Conservation (phyloP, 2,113 vertebrate species). For the Strix uralensis region DNA sequence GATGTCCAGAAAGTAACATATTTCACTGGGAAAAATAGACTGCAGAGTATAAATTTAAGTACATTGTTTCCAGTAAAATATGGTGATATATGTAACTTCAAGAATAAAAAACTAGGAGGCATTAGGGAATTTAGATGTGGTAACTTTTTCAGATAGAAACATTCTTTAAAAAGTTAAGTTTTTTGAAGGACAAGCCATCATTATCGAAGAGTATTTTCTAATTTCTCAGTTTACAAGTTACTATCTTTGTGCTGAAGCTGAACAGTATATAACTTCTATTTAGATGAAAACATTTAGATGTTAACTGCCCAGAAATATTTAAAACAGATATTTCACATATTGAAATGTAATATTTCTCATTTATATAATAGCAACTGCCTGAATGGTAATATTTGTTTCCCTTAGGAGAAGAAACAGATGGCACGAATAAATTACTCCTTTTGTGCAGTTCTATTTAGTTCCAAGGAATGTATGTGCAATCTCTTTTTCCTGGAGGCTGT, state of each 20-base stretch:
- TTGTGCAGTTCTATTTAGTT: neutral
- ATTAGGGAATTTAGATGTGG: neutral
- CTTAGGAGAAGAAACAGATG: neutral
- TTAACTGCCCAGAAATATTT: neutral
- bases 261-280: neutral
- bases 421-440: rapidly evolving
- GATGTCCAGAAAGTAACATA: neutral
- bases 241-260: neutral
- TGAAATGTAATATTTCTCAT: neutral
- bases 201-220: neutral
- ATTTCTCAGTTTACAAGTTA: neutral
- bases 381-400: neutral
- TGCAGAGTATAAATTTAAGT: neutral
- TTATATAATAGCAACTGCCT: neutral
- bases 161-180: neutral
- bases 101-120: neutral
- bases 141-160: neutral
- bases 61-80: neutral
- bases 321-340: neutral
- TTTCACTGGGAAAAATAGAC: neutral
- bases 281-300: neutral
- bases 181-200: neutral
- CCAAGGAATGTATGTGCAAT: neutral
- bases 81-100: neutral
- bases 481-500: neutral